Evolutionary conservation across 2,113 vertebrate species (phyloP), one percentile per base, ranked within the genome.

Genomic region (Oxyura jamaicensis): DNA sequence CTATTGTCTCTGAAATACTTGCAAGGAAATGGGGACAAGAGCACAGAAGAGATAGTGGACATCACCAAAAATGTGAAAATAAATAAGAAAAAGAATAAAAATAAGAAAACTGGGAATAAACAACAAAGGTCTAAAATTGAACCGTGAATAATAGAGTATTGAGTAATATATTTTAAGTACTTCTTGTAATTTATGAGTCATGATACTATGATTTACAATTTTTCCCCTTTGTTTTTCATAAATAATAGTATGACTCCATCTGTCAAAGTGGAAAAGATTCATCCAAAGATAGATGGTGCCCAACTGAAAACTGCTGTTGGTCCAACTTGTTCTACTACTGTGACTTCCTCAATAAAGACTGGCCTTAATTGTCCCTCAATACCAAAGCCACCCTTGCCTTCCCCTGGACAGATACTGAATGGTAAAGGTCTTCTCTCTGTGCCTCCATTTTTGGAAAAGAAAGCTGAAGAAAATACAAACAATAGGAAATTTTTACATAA

Each of bases 351-450:
- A 98, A 98, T 98, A 98, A 99, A 99, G 98, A 97, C 98, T 99
- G 99, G 99, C 99, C 99, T 99, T 99, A 99, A 99, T 98, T 99
- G 98, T 98, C 98, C 99, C 98, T 99, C 99, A 98, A 99, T 99
- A 99, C 99, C 99, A 99, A 99, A 99, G 99, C 99, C 99, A 98
- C 98, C 98, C 98, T 98, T 98, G 98, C 98, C 98, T 98, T 98
- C 99, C 96, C 98, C 99, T 85, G 98, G 98, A 98, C 99, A 99
- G 97, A 99, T 99, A 97, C 98, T 99, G 98, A 99, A 99, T 86
- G 99, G 99, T 98, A 99, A 99, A 98, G 98, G 99, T 98, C 99
- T 99, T 98, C 97, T 98, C 97, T 98, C 98, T 94, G 97, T 98
- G 92, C 97, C 96, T 44, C 97, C 97, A 76, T 76, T 97, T 97